phyloP scores from a whole-genome alignment of 2,888 invertebrate genomes.

The Troilus luridus region DNA sequence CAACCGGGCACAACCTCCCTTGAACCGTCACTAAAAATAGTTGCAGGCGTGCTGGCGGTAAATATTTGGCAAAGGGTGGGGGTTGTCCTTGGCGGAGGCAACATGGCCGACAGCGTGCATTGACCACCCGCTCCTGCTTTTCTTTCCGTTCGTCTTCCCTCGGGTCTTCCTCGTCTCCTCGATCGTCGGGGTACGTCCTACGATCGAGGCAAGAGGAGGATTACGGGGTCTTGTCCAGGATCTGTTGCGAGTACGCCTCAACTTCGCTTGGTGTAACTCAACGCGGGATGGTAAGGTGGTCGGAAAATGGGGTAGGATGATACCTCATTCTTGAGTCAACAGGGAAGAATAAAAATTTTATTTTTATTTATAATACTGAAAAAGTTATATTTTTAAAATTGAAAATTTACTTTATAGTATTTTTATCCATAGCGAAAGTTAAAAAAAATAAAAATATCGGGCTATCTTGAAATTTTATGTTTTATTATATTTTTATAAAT shows the following conservation, averaged over 20 bases:
- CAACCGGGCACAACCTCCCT: conserved; percentile 53
- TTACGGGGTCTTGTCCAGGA: not conserved
- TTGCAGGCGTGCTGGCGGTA: conserved; percentile 47
- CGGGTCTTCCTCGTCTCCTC: conserved; percentile 33
- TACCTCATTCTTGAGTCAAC: too few relatives aligned
- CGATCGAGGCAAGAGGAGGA: not conserved
- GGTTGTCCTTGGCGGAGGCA: conserved; percentile 53
- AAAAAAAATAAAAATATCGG: too few relatives aligned
- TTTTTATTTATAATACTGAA: too few relatives aligned
- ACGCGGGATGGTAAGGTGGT: not conserved
- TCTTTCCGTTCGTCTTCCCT: conserved; percentile 36
- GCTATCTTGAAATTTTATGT: too few relatives aligned
- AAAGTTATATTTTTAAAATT: too few relatives aligned
- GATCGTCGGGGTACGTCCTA: not conserved
- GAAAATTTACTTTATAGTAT: too few relatives aligned
- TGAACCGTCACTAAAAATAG: conserved; percentile 58
- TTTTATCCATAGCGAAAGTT: too few relatives aligned
- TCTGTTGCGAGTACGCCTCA: not conserved
- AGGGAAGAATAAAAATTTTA: too few relatives aligned
- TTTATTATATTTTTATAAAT: too few relatives aligned
- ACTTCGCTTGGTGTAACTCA: not conserved
- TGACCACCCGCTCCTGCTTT: conserved; percentile 31
- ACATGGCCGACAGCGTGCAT: conserved; percentile 46
- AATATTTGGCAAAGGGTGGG: conserved; percentile 59
- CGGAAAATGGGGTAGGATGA: not conserved